Evolutionary conservation across 2,797 vertebrate species (phyloP).

Genomic region (Selene dorsalis): DNA sequence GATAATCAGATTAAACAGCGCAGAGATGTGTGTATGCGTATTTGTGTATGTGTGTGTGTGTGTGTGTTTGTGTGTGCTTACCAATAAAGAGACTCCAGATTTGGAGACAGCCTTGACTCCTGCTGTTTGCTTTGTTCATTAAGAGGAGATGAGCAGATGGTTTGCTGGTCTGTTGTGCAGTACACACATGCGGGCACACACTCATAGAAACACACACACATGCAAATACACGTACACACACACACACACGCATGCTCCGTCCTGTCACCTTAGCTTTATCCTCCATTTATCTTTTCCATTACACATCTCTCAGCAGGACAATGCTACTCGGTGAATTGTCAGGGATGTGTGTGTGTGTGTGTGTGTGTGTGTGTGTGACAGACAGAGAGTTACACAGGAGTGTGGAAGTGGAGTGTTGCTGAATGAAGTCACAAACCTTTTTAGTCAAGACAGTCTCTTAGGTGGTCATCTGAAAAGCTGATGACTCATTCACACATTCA

Average conservation of each 20-base stretch:
- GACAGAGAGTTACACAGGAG: constrained; percentile 50
- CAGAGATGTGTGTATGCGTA: constrained; percentile 71
- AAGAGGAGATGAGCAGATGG: constrained; percentile 90
- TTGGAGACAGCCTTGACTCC: constrained; percentile 88
- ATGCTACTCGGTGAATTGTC: constrained; percentile 82
- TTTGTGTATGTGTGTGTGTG: constrained; percentile 21
- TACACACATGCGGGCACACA: constrained; percentile 66
- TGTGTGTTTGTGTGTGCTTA: constrained; percentile 75
- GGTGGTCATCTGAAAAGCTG: constrained; percentile 86
- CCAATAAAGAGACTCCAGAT: constrained; percentile 86
- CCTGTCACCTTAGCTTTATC: constrained; percentile 88
- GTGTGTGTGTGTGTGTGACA: constrained; percentile 44
- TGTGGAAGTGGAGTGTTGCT: constrained; percentile 54
- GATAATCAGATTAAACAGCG: constrained; percentile 84
- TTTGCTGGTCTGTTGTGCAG: constrained; percentile 85
- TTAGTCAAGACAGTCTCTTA: constrained; percentile 83
- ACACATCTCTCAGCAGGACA: constrained; percentile 83
- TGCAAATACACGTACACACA: constrained; percentile 59
- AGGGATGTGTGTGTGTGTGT: constrained; percentile 50
- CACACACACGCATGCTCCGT: constrained; percentile 65
- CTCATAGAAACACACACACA: constrained; percentile 35
- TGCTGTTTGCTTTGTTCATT: constrained; percentile 91
- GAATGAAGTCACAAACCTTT: constrained; percentile 78
- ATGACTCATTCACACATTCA: constrained; percentile 90
- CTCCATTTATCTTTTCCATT: constrained; percentile 91